Percentiles rank a stretch among this genome's conserved stretches.
phyloP scores from a whole-genome alignment of 2,113 vertebrate genomes.

The Poecilia latipinna region DNA sequence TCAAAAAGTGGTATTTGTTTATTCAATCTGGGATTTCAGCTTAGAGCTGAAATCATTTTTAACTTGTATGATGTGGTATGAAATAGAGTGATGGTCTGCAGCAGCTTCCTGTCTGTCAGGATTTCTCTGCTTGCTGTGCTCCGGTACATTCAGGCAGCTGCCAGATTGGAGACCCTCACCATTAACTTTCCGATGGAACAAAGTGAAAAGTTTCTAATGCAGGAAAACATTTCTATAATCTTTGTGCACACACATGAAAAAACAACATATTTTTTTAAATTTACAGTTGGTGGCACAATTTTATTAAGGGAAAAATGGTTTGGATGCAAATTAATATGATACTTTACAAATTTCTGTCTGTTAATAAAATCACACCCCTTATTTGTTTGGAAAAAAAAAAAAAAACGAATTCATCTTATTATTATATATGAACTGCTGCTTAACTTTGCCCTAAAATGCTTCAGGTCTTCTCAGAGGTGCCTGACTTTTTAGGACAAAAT shows the following conservation, averaged over 20 bases:
- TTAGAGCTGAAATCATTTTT: too few relatives aligned
- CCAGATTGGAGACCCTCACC: too few relatives aligned
- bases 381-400: background rate
- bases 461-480: background rate
- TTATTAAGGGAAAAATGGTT: background rate
- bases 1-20: background rate
- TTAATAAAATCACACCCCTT: too few relatives aligned
- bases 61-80: background rate
- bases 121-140: too few relatives aligned
- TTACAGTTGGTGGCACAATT: background rate
- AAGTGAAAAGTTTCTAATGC: too few relatives aligned
- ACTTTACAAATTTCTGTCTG: background rate
- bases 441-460: background rate
- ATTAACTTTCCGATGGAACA: too few relatives aligned
- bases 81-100: background rate
- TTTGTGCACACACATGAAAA: too few relatives aligned
- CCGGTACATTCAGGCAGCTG: too few relatives aligned
- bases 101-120: too few relatives aligned
- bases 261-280: background rate
- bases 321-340: background rate
- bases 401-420: background rate
- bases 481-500: constrained; percentile 1
- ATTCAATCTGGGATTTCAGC: too few relatives aligned
- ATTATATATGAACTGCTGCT: background rate
- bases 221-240: too few relatives aligned